A percentile compares a stretch with the other conserved stretches of the same genome.
phyloP scores from a whole-genome alignment of 2,888 invertebrate species.

The Chloromyia formosa region DNA sequence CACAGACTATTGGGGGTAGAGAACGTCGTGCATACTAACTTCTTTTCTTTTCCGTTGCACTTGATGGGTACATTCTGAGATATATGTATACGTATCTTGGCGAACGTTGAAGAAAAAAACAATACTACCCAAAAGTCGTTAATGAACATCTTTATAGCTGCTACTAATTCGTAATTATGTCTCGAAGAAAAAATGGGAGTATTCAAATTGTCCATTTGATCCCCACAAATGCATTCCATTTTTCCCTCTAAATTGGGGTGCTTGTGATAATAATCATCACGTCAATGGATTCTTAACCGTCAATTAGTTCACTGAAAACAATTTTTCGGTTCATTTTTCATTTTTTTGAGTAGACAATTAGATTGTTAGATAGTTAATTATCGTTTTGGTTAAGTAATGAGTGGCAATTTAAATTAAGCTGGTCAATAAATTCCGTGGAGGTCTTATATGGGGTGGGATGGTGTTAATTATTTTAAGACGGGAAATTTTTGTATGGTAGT shows the following conservation, averaged over 20 bases:
- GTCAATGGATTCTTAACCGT: constrained; percentile 10
- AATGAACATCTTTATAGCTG: constrained; percentile 28
- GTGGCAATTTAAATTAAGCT: constrained; percentile 26
- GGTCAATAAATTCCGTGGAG: too few relatives aligned
- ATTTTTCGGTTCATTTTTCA: constrained; percentile 37
- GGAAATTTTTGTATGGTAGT: too few relatives aligned
- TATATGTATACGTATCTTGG: too few relatives aligned
- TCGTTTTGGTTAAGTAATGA: constrained; percentile 5
- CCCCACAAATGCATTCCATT: background rate
- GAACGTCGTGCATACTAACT: too few relatives aligned
- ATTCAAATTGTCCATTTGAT: background rate
- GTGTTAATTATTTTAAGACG: too few relatives aligned
- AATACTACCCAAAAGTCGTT: background rate
- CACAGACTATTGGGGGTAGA: too few relatives aligned
- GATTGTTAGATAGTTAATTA: constrained; percentile 26
- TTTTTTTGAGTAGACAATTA: constrained; percentile 28
- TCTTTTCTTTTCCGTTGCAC: too few relatives aligned
- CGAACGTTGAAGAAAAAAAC: too few relatives aligned
- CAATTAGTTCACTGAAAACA: constrained; percentile 33
- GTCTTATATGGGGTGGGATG: too few relatives aligned
- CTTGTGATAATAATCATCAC: constrained; percentile 30
- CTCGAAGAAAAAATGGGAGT: background rate
- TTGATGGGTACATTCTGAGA: background rate
- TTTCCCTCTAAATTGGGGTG: background rate
- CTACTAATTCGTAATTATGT: constrained; percentile 34